A percentile compares a stretch with the other conserved stretches of the same genome.
Evolutionary conservation across 2,113 vertebrate genomes (phyloP).

Genomic region (Pandion haliaetus): DNA sequence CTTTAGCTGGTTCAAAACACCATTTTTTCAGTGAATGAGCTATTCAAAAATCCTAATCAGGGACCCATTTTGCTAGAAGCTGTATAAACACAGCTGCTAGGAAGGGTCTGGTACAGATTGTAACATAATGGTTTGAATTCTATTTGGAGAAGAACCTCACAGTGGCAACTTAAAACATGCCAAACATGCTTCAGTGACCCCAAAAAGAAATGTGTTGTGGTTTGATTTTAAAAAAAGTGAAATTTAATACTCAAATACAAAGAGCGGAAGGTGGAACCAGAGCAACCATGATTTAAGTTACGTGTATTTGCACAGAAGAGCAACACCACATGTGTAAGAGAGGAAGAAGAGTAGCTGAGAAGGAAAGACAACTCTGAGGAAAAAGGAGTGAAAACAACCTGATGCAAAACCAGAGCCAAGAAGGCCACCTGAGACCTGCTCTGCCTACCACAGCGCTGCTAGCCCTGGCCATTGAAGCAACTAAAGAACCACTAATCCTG

Average conservation of each 20-base stretch:
- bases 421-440: neutral
- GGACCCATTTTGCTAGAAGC: constrained; percentile 22
- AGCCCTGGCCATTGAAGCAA: neutral
- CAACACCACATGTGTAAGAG: neutral
- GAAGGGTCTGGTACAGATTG: constrained; percentile 7
- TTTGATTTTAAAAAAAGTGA: constrained; percentile 2
- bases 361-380: neutral
- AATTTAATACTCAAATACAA: neutral
- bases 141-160: constrained; percentile 23
- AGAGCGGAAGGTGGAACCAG: neutral
- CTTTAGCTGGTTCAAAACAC: constrained; percentile 44
- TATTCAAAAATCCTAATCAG: constrained; percentile 50
- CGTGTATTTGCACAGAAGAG: neutral
- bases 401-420: neutral
- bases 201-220: neutral
- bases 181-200: neutral
- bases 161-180: constrained; percentile 4
- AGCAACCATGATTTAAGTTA: neutral
- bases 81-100: constrained; percentile 58
- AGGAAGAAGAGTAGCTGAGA: neutral
- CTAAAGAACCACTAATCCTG: neutral
- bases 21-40: constrained; percentile 31
- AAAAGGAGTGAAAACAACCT: neutral
- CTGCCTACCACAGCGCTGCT: neutral
- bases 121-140: constrained; percentile 17